Evolutionary conservation across 2,888 invertebrate genomes (phyloP).

Genomic region (Amiota communis): DNA sequence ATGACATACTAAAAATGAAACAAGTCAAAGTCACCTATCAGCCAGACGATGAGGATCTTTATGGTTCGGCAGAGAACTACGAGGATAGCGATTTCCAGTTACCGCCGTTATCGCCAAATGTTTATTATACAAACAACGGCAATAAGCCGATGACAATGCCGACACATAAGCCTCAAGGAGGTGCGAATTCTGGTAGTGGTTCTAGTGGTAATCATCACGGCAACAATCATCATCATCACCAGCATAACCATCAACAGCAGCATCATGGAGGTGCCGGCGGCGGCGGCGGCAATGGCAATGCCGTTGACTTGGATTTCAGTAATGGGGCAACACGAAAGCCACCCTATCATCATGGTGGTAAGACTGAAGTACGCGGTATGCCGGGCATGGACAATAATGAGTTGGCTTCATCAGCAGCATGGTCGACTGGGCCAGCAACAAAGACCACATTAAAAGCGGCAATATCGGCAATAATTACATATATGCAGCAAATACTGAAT

Average conservation of each 20-base stretch:
- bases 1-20: slow-evolving; percentile 73
- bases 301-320: neutral
- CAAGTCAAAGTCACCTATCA: slow-evolving; percentile 73
- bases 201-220: neutral
- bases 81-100: slow-evolving; percentile 75
- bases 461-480: slow-evolving; percentile 26
- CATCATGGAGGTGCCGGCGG: slow-evolving; percentile 42
- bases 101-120: slow-evolving; percentile 69
- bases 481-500: neutral
- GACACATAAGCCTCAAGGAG: slow-evolving; percentile 62
- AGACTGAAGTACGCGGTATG: slow-evolving; percentile 63
- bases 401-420: slow-evolving; percentile 53
- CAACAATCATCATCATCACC: slow-evolving; percentile 51
- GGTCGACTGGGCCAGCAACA: slow-evolving; percentile 47
- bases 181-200: slow-evolving; percentile 25
- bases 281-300: slow-evolving; percentile 36
- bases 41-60: slow-evolving; percentile 79
- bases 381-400: slow-evolving; percentile 69
- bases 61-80: slow-evolving; percentile 82
- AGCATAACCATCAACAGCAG: slow-evolving; percentile 55
- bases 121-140: slow-evolving; percentile 65
- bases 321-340: slow-evolving; percentile 69
- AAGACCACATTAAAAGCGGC: slow-evolving; percentile 38
- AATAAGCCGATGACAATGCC: slow-evolving; percentile 59
- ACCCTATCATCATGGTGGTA: slow-evolving; percentile 61